These are phyloP conservation scores for Glossophaga mutica DNA, from an alignment of 2,797 vertebrate species.

Conservation along the genomic window DNA sequence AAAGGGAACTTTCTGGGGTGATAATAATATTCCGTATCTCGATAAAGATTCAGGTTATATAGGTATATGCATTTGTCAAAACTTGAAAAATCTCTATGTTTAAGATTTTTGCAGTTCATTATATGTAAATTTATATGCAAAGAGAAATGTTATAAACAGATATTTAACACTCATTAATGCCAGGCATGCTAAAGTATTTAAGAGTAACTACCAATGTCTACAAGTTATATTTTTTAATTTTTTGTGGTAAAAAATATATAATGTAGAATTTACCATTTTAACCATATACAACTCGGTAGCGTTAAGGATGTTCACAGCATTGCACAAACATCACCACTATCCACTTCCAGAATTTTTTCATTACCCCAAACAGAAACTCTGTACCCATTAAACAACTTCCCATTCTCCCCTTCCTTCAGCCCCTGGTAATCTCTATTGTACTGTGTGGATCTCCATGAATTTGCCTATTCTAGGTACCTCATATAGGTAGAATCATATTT, in stretches of 20 bases:
- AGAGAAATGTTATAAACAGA: neutral
- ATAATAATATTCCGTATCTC: neutral
- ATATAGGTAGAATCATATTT: neutral
- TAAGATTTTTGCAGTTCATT: neutral
- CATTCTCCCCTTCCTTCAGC: neutral
- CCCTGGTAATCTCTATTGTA: neutral
- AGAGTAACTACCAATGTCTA: neutral
- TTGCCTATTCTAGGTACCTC: neutral
- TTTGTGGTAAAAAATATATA: neutral
- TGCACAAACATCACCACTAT: neutral
- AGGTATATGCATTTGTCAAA: neutral
- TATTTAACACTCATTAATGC: neutral
- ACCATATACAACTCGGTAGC: neutral
- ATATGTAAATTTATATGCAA: neutral
- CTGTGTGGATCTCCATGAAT: neutral
- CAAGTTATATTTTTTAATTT: neutral
- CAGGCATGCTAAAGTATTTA: neutral
- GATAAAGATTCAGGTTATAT: neutral
- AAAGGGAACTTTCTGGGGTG: neutral
- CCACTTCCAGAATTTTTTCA: neutral
- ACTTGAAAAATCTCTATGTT: neutral
- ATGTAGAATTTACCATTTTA: neutral
- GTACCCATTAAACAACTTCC: neutral
- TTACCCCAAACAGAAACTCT: neutral
- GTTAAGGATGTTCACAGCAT: neutral